These are phyloP conservation scores for Dipodomys merriami DNA, from an alignment of 2,113 vertebrate species.

Conservation along the genomic window DNA sequence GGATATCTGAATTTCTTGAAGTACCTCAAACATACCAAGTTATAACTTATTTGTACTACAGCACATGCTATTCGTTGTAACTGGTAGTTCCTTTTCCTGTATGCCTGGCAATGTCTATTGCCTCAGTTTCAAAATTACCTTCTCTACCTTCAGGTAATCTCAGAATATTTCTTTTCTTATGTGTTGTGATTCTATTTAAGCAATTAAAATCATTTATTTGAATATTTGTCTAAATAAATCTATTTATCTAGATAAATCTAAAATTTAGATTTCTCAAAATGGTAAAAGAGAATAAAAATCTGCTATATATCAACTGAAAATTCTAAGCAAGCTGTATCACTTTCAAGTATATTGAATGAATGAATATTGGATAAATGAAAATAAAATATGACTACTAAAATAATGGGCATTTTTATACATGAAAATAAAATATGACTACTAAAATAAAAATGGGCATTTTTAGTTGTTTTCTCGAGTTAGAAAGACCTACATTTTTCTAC, in stretches of 20 bases:
- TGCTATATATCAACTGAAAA: slow-evolving; percentile 22
- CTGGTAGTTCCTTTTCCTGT: not conserved
- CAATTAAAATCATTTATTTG: not conserved
- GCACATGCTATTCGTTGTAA: not conserved
- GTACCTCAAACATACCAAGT: not conserved
- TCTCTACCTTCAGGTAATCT: not conserved
- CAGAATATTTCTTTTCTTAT: not conserved
- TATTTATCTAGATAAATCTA: not conserved
- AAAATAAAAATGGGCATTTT: not conserved
- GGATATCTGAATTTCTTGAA: not conserved
- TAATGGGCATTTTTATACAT: not conserved
- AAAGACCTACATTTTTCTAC: not conserved
- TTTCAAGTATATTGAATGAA: slow-evolving; percentile 20
- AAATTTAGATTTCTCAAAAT: not conserved
- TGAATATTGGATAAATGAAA: slow-evolving; percentile 18
- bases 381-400: slow-evolving; percentile 37
- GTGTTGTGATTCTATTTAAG: not conserved
- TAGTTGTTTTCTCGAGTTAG: not conserved
- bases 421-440: slow-evolving; percentile 41
- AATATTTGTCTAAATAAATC: not conserved
- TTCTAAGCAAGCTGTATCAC: not conserved
- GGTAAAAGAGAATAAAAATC: not conserved
- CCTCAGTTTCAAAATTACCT: not conserved
- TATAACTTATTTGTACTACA: not conserved
- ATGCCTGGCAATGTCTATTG: not conserved